Base-by-base conservation (phyloP, 2,113 vertebrate genomes). In the Heptranchias perlo region DNA sequence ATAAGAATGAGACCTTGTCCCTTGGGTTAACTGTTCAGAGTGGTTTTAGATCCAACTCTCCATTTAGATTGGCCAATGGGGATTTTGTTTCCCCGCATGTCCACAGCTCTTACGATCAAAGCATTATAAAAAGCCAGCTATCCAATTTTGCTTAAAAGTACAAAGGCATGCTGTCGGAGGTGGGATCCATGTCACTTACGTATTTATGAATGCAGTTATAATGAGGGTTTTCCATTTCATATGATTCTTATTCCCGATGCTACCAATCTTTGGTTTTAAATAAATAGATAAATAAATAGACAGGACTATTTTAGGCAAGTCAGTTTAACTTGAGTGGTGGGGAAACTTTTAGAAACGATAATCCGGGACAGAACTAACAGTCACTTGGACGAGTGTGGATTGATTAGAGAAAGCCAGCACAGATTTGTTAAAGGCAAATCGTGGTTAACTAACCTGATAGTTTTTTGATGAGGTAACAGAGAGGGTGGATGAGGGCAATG, bases 1-100 rank as follows among this genome's bases (percentile, higher is more conserved):
- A 52, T 87, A 25, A 87, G 25, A 13, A 47, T 49, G 23, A 52
- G 84, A 28, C 0, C 25, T 87, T 54, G 25, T 52, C 25, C 25
- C 84, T 0, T 3, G 25, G 47, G 84, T 52, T 87, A 52, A 52
- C 44, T 49, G 25, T 87, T 52, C 44, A 49, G 25, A 87, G 47
- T 49, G 84, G 84, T 87, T 87, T 87, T 87, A 52, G 47, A 87
- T 25, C 25, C 84, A 87, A 87, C 23, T 52, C 52, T 87, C 84
- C 84, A 52, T 87, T 87, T 87, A 87, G 84, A 87, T 87, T 87
- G 84, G 47, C 84, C 84, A 52, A 11, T 87, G 47, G 84, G 84
- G 44, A 87, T 87, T 87, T 87, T 87, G 84, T 52, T 87, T 87
- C 84, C 84, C 84, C 0, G 47, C 52, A 87, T 87, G 84, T 52